Conservation (phyloP, 2,113 vertebrate genomes). For the Desmodus rotundus region DNA sequence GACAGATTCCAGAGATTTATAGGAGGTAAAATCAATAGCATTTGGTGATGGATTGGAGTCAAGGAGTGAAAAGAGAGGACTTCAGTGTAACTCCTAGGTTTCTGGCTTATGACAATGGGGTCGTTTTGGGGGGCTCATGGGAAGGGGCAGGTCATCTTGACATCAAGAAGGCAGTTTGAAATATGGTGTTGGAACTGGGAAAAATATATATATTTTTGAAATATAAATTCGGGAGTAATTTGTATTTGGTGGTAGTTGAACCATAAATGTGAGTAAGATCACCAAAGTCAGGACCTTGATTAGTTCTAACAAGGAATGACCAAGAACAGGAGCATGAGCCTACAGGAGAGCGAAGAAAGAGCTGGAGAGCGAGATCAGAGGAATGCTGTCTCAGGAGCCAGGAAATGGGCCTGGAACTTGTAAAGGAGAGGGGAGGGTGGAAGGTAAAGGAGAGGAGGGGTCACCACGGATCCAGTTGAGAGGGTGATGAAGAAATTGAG, state of each 20-base stretch:
- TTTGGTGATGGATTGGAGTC: neutral
- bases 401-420: neutral
- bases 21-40: neutral
- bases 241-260: neutral
- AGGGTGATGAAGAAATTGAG: neutral
- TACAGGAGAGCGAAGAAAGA: neutral
- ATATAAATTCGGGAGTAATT: neutral
- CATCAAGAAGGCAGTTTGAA: neutral
- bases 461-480: neutral
- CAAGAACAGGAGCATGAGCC: neutral
- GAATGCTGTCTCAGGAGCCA: neutral
- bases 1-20: neutral
- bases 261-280: neutral
- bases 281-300: neutral
- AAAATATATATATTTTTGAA: neutral
- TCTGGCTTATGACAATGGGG: neutral
- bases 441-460: neutral
- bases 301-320: neutral
- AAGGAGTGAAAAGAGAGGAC: neutral
- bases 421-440: neutral
- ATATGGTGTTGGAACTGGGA: neutral
- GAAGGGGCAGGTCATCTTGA: neutral
- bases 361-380: neutral
- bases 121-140: too few species aligned
- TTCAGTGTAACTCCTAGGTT: neutral